Conservation (phyloP, 2,113 vertebrate species). For the Serilophus lunatus region DNA sequence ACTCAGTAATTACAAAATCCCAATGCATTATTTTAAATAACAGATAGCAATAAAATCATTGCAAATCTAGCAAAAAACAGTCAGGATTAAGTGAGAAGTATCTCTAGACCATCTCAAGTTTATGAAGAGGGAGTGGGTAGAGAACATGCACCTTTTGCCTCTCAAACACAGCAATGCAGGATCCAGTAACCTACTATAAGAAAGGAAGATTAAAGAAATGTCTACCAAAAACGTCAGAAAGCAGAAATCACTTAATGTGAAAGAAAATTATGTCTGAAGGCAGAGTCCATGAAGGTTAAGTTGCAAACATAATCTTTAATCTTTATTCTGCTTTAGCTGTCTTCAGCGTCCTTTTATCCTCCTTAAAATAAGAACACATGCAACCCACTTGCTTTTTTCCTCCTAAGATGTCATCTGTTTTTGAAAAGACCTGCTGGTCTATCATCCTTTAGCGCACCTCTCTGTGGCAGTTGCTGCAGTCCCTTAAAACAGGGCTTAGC, state of each 20-base stretch:
- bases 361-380: background rate
- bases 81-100: background rate
- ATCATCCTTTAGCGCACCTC: background rate
- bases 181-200: background rate
- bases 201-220: background rate
- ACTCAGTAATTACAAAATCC: background rate
- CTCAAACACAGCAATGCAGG: background rate
- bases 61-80: background rate
- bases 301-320: background rate
- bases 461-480: too few species aligned
- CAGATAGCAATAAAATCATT: background rate
- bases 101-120: background rate
- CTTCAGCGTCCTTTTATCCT: background rate
- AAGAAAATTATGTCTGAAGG: background rate
- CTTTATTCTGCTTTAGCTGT: background rate
- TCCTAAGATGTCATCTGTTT: background rate
- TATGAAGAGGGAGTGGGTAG: background rate
- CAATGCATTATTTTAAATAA: background rate
- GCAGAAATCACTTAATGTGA: background rate
- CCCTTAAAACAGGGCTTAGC: too few species aligned
- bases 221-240: background rate
- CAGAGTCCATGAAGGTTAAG: background rate
- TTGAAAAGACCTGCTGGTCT: background rate
- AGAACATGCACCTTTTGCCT: background rate
- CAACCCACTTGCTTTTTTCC: background rate